These are phyloP conservation scores for Pseudeuparius sepicola DNA, from an alignment of 2,888 invertebrate genomes.

Conservation along the genomic window DNA sequence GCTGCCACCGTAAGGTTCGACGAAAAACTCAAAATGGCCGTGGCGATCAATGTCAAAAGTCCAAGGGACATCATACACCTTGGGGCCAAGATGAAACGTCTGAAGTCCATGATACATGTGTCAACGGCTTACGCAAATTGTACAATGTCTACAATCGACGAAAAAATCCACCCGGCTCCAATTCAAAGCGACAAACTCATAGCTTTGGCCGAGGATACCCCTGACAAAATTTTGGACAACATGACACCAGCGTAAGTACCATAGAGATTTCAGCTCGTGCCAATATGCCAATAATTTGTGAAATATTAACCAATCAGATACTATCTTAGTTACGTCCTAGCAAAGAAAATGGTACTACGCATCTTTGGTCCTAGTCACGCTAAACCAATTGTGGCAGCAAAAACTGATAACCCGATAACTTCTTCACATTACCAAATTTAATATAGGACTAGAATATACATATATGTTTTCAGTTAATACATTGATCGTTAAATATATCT, in stretches of 20 bases:
- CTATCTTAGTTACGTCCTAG: no score
- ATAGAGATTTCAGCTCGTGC: no score
- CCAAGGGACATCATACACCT: constrained; percentile 55
- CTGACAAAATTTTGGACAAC: constrained; percentile 43
- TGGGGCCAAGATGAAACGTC: constrained; percentile 52
- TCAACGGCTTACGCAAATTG: constrained; percentile 52
- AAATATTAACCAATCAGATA: no score
- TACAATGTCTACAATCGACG: constrained; percentile 37
- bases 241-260: constrained; percentile 49
- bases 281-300: no score
- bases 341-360: no score
- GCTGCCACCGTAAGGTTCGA: constrained; percentile 58
- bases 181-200: constrained; percentile 44
- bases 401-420: no score
- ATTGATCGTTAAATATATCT: no score
- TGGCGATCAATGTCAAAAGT: constrained; percentile 63
- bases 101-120: constrained; percentile 50
- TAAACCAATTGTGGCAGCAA: no score
- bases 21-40: constrained; percentile 61
- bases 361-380: no score
- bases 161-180: constrained; percentile 45
- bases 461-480: no score
- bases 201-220: constrained; percentile 41
- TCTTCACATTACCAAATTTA: no score
- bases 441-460: no score